Conservation (phyloP, 2,888 invertebrate species). For the Trichogramma dendrolimi region DNA sequence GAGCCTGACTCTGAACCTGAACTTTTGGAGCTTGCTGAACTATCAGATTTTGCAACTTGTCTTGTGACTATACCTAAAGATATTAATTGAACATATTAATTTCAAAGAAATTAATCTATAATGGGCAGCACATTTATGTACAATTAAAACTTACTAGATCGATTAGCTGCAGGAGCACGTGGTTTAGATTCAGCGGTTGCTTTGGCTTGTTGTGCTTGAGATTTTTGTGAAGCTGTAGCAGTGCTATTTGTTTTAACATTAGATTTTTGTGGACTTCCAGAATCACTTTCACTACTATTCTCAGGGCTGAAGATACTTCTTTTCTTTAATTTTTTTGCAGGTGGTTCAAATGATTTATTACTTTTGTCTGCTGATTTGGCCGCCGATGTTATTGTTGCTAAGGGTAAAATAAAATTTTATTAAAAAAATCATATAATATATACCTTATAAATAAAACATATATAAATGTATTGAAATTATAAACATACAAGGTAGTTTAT, state of each 20-base stretch:
- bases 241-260: slow-evolving; percentile 49
- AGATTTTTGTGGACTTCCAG: slow-evolving; percentile 50
- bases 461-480: not conserved
- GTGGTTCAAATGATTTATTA: slow-evolving; percentile 40
- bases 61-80: slow-evolving; percentile 40
- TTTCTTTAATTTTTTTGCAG: slow-evolving; percentile 57
- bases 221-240: slow-evolving; percentile 44
- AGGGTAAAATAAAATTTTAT: slow-evolving; percentile 9
- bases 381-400: slow-evolving; percentile 25
- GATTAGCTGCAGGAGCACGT: slow-evolving; percentile 55
- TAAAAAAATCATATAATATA: not conserved
- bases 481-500: slow-evolving; percentile 41
- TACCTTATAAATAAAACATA: not conserved
- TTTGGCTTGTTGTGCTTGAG: slow-evolving; percentile 46
- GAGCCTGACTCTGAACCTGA: slow-evolving; percentile 59
- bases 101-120: not conserved
- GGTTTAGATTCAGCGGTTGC: slow-evolving; percentile 46
- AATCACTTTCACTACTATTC: slow-evolving; percentile 66
- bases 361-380: slow-evolving; percentile 38
- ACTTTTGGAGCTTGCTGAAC: slow-evolving; percentile 63
- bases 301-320: slow-evolving; percentile 81
- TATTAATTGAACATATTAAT: not conserved
- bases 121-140: not conserved
- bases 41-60: slow-evolving; percentile 58
- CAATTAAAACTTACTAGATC: slow-evolving; percentile 39